Conservation (phyloP, 2,888 invertebrate genomes). For the Heteropelma amictum region DNA sequence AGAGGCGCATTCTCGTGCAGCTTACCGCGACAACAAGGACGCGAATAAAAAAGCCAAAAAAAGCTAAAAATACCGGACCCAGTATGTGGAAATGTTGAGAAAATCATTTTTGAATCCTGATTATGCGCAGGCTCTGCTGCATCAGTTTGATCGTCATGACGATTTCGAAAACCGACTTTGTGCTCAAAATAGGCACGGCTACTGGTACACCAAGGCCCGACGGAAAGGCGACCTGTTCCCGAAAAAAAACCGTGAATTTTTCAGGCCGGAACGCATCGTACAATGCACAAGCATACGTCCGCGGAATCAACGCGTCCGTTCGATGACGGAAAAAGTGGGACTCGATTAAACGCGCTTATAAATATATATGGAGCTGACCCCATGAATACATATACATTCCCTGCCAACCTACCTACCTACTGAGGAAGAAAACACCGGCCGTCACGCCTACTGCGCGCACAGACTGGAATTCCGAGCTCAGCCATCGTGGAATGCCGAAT, state of each 20-base stretch:
- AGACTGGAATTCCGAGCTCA: conserved; percentile 8
- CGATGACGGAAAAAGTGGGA: neutral
- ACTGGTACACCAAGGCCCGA: neutral
- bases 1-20: conserved; percentile 12
- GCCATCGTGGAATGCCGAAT: neutral
- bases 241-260: conserved; percentile 11
- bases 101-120: neutral
- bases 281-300: conserved; percentile 4
- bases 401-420: neutral
- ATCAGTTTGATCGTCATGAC: neutral
- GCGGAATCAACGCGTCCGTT: no score
- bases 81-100: neutral
- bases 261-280: conserved; percentile 2
- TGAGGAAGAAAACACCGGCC: conserved; percentile 12
- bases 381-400: conserved; percentile 41
- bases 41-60: neutral
- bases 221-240: neutral
- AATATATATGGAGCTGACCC: conserved; percentile 49
- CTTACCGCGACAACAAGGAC: neutral
- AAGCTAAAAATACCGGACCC: neutral
- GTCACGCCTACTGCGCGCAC: neutral
- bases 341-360: conserved; percentile 55
- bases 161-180: neutral
- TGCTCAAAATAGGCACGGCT: neutral
- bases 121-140: neutral